A percentile compares a stretch with the other conserved stretches of the same genome.
phyloP scores from a whole-genome alignment of 1,140 invertebrate genomes.

The Oedothorax gibbosus region DNA sequence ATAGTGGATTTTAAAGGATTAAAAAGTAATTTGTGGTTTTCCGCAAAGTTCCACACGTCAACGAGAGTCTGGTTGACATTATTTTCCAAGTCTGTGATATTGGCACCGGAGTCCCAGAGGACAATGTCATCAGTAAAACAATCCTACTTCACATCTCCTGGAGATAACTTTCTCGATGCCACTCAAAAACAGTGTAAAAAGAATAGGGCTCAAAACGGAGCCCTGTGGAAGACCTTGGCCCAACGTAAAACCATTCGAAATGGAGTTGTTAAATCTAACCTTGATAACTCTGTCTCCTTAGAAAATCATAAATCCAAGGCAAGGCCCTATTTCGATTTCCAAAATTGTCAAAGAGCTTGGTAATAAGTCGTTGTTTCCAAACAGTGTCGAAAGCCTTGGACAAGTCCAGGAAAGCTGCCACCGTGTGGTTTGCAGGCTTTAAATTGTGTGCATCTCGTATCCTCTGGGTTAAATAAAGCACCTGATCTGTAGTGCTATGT shows the following conservation, averaged over 20 bases:
- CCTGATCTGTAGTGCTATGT: not conserved
- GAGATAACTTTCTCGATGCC: not conserved
- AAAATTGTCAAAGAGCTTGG: not conserved
- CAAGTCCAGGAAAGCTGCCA: not conserved
- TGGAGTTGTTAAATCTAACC: constrained; percentile 1
- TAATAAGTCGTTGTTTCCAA: not conserved
- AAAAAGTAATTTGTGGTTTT: not conserved
- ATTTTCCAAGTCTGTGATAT: not conserved
- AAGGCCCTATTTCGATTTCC: not conserved
- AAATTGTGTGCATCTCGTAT: constrained; percentile 10
- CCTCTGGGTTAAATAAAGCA: too few relatives aligned
- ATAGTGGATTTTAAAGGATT: not conserved
- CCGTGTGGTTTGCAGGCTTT: too few relatives aligned
- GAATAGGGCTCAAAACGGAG: not conserved
- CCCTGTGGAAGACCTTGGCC: constrained; percentile 4
- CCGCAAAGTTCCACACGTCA: not conserved
- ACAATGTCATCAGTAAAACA: constrained; percentile 13
- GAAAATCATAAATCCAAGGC: too few relatives aligned
- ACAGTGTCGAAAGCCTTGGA: not conserved
- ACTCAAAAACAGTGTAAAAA: not conserved
- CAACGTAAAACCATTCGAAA: not conserved
- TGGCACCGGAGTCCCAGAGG: not conserved
- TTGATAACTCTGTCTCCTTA: constrained; percentile 15
- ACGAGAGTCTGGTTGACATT: not conserved
- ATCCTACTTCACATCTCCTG: not conserved